A percentile compares a stretch with the other conserved stretches of the same genome.
phyloP scores from a whole-genome alignment of 2,888 invertebrate species.

The Bellardia pandia region DNA sequence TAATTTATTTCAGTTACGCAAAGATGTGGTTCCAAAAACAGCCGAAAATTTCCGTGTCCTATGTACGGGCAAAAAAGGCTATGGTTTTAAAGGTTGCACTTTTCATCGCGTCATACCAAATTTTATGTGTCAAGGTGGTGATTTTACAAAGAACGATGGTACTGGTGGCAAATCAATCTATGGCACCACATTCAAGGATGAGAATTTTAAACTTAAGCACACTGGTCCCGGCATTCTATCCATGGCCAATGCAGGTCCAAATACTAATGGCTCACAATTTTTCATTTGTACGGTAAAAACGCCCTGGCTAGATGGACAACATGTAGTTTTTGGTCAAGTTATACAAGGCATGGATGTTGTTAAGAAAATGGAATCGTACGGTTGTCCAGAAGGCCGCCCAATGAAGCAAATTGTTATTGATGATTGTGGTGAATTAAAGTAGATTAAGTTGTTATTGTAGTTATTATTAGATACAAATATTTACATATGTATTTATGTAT shows the following conservation, averaged over 20 bases:
- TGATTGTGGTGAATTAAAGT: constrained; percentile 91
- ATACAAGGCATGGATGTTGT: constrained; percentile 95
- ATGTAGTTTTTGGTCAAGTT: constrained; percentile 95
- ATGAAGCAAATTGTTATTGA: constrained; percentile 90
- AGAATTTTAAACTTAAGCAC: constrained; percentile 97
- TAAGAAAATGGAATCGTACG: constrained; percentile 91
- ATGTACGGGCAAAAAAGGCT: constrained; percentile 96
- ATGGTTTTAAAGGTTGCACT: constrained; percentile 94
- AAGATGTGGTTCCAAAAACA: constrained; percentile 86
- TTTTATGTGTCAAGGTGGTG: constrained; percentile 98
- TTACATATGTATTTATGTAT: too few relatives aligned
- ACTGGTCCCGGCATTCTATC: constrained; percentile 94
- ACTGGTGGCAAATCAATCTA: constrained; percentile 98
- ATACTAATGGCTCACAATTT: constrained; percentile 97
- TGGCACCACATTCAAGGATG: constrained; percentile 96
- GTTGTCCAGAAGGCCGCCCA: constrained; percentile 92
- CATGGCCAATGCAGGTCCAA: constrained; percentile 97
- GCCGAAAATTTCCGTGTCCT: constrained; percentile 97
- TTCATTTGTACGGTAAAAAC: constrained; percentile 96
- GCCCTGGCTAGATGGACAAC: constrained; percentile 94
- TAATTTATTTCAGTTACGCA: constrained; percentile 74
- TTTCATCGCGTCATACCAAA: constrained; percentile 97
- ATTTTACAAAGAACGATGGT: constrained; percentile 96
- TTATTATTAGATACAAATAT: neutral
- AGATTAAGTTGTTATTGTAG: constrained; percentile 28